phyloP scores from a whole-genome alignment of 2,888 invertebrate genomes.

The Micropterix aruncella region DNA sequence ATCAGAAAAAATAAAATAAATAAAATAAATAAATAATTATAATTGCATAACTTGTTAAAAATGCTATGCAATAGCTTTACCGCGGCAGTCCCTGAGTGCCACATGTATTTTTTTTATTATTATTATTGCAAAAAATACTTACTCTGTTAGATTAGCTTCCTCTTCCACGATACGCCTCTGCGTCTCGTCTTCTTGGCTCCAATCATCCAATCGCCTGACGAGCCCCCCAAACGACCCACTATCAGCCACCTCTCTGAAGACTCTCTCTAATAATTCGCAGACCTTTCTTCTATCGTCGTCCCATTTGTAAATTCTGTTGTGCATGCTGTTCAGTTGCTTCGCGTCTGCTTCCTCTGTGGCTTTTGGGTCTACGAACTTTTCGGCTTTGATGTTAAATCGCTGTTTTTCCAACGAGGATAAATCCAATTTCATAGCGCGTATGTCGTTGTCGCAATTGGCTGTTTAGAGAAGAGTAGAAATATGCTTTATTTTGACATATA shows the following conservation, averaged over 20 bases:
- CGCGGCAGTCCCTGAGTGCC: too few species aligned
- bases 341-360: not conserved
- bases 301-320: constrained; percentile 8
- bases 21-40: too few species aligned
- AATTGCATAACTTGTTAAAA: too few species aligned
- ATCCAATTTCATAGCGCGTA: constrained; percentile 9
- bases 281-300: constrained; percentile 4
- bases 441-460: not conserved
- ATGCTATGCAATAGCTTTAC: too few species aligned
- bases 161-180: not conserved
- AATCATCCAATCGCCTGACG: not conserved
- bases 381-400: constrained; percentile 1
- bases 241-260: not conserved
- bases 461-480: too few species aligned
- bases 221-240: not conserved
- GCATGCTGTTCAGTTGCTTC: constrained; percentile 3
- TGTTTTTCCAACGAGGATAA: constrained; percentile 9
- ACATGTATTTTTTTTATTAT: too few species aligned
- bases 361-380: not conserved
- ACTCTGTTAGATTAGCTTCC: not conserved
- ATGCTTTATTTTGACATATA: too few species aligned
- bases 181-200: not conserved
- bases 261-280: not conserved
- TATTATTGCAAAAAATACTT: too few species aligned
- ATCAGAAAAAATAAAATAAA: too few species aligned